phyloP scores from a whole-genome alignment of 1,140 invertebrate species.

The Euschistus heros region DNA sequence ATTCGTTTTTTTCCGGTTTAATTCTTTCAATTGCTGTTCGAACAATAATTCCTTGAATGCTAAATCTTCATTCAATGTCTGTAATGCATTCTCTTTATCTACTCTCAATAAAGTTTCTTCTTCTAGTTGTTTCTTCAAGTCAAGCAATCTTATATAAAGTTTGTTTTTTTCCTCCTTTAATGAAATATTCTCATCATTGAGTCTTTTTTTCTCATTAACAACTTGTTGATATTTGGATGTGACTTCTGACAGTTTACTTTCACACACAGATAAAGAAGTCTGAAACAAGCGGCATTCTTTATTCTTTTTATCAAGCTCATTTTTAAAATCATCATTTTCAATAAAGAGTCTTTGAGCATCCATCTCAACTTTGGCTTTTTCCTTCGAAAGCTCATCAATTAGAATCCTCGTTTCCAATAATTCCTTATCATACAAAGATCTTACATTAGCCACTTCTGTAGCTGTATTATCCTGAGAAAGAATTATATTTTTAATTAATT shows the following conservation, averaged over 20 bases:
- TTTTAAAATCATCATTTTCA: constrained; percentile 72
- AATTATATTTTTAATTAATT: constrained; percentile 67
- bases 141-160: constrained; percentile 60
- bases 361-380: constrained; percentile 83
- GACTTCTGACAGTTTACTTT: constrained; percentile 60
- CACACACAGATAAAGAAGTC: constrained; percentile 44
- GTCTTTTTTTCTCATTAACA: constrained; percentile 66
- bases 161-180: constrained; percentile 64
- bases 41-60: constrained; percentile 73
- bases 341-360: constrained; percentile 75
- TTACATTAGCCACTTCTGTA: constrained; percentile 77
- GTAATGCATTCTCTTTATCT: constrained; percentile 85
- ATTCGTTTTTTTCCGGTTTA: constrained; percentile 58
- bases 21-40: constrained; percentile 82
- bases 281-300: constrained; percentile 45
- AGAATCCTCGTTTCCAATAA: constrained; percentile 72
- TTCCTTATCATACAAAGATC: constrained; percentile 85
- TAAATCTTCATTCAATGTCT: constrained; percentile 82
- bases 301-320: constrained; percentile 67
- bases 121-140: constrained; percentile 73
- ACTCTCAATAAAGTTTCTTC: constrained; percentile 83
- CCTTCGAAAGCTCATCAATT: constrained; percentile 78
- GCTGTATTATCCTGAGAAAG: constrained; percentile 68
- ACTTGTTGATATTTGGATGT: constrained; percentile 65
- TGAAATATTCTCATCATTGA: constrained; percentile 63